Evolutionary conservation across 2,888 invertebrate genomes (phyloP).

Genomic region (Drosophila tripunctata): DNA sequence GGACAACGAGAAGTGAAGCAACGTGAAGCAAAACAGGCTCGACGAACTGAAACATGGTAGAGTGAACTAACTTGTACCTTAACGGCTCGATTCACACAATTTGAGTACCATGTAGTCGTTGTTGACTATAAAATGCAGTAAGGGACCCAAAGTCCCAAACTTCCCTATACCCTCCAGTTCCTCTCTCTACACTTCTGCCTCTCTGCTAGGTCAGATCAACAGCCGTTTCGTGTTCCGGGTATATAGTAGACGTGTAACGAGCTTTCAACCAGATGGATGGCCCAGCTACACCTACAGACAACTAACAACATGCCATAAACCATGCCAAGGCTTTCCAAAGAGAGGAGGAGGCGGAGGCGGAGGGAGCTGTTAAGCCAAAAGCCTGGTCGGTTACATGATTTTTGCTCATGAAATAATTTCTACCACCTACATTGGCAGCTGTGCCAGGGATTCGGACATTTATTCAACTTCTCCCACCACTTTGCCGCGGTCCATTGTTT

Average conservation of each 20-base stretch:
- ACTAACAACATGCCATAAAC: conserved; percentile 71
- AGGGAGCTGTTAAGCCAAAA: conserved; percentile 36
- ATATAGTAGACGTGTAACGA: conserved; percentile 67
- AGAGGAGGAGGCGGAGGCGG: conserved; percentile 2
- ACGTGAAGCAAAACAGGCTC: not conserved
- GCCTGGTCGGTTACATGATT: conserved; percentile 66
- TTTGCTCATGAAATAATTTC: conserved; percentile 77
- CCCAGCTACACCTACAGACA: conserved; percentile 59
- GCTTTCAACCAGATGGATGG: conserved; percentile 73
- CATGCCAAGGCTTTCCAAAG: conserved; percentile 49
- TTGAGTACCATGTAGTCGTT: conserved; percentile 73
- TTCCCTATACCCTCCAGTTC: not conserved
- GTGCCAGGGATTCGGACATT: conserved; percentile 36
- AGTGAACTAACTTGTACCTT: conserved; percentile 80
- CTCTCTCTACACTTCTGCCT: not conserved
- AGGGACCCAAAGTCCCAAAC: conserved; percentile 15
- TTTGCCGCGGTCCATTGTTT: conserved; percentile 40
- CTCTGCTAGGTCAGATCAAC: conserved; percentile 24
- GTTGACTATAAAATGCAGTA: conserved; percentile 74
- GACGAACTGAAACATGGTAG: conserved; percentile 57
- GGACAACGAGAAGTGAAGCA: conserved; percentile 5
- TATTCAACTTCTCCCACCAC: not conserved
- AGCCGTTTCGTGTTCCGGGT: conserved; percentile 64
- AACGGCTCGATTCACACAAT: conserved; percentile 80
- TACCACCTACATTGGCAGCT: conserved; percentile 55